phyloP scores from a whole-genome alignment of 2,888 invertebrate genomes.

The Metalampra italica region DNA sequence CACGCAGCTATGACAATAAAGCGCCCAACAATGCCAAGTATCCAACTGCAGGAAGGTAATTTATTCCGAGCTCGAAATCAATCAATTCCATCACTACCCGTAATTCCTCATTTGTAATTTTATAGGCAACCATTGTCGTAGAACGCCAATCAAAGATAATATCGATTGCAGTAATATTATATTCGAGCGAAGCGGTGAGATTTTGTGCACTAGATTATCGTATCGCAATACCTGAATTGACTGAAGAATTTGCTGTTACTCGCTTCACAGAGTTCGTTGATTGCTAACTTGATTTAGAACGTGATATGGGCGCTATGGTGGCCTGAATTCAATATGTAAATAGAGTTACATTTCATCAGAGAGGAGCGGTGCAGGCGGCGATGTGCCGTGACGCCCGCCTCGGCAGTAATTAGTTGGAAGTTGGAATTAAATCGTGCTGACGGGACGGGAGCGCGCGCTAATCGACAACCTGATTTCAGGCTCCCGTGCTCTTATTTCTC shows the following conservation, averaged over 20 bases:
- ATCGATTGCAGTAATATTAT: slow-evolving; percentile 23
- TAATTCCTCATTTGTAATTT: slow-evolving; percentile 18
- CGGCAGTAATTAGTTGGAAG: slow-evolving; percentile 55
- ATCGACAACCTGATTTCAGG: slow-evolving; percentile 41
- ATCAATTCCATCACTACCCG: slow-evolving; percentile 21
- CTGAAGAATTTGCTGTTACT: slow-evolving; percentile 24
- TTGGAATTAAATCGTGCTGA: slow-evolving; percentile 53
- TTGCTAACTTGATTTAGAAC: slow-evolving; percentile 41
- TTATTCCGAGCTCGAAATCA: slow-evolving; percentile 5
- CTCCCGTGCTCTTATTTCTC: slow-evolving; percentile 31
- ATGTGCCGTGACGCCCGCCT: slow-evolving; percentile 32
- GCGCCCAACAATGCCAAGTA: not conserved
- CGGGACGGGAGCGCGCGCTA: slow-evolving; percentile 27
- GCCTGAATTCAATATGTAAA: slow-evolving; percentile 42
- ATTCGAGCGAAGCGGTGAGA: slow-evolving; percentile 16
- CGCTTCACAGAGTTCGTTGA: slow-evolving; percentile 40
- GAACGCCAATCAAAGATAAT: slow-evolving; percentile 21
- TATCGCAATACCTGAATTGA: slow-evolving; percentile 17
- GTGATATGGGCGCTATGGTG: slow-evolving; percentile 24
- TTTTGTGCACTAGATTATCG: slow-evolving; percentile 18
- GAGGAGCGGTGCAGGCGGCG: slow-evolving; percentile 25
- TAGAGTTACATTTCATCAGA: slow-evolving; percentile 36
- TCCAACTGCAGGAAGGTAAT: slow-evolving; percentile 3
- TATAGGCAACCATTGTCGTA: slow-evolving; percentile 17
- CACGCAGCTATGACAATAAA: too few relatives aligned